These are phyloP conservation scores for Epinephelus cyanopodus DNA, from an alignment of 2,113 vertebrate genomes.

Conservation along the genomic window DNA sequence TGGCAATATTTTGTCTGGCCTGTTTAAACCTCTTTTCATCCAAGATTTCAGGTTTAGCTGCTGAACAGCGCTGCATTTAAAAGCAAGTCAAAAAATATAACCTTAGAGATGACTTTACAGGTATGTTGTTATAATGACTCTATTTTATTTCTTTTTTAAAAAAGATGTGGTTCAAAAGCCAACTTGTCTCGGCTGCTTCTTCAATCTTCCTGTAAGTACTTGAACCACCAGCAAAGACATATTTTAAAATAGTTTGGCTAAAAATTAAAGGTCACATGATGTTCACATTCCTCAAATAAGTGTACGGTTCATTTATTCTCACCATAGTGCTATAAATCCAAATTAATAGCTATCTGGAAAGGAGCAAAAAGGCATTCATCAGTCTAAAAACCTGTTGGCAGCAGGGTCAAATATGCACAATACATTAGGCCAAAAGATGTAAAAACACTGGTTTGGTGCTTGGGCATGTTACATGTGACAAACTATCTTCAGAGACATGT, in stretches of 20 bases:
- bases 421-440: not conserved
- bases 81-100: not conserved
- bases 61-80: conserved; percentile 19
- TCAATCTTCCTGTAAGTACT: conserved; percentile 19
- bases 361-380: not conserved
- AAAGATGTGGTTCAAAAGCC: conserved; percentile 20
- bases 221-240: conserved; percentile 22
- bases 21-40: not conserved
- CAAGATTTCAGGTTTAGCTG: conserved; percentile 25
- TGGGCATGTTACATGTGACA: not conserved
- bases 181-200: conserved; percentile 16
- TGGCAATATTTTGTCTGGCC: not conserved
- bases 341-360: not conserved
- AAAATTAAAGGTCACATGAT: conserved; percentile 2
- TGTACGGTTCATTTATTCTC: not conserved
- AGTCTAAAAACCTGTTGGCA: not conserved
- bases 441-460: conserved; percentile 4
- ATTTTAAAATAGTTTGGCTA: conserved; percentile 1
- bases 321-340: not conserved
- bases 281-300: not conserved
- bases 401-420: not conserved
- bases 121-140: not conserved
- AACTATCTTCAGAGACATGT: conserved; percentile 14
- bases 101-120: not conserved
- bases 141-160: conserved; percentile 30